Base-by-base conservation (phyloP, 1,140 invertebrate species). In the Diachasma alloeum region DNA sequence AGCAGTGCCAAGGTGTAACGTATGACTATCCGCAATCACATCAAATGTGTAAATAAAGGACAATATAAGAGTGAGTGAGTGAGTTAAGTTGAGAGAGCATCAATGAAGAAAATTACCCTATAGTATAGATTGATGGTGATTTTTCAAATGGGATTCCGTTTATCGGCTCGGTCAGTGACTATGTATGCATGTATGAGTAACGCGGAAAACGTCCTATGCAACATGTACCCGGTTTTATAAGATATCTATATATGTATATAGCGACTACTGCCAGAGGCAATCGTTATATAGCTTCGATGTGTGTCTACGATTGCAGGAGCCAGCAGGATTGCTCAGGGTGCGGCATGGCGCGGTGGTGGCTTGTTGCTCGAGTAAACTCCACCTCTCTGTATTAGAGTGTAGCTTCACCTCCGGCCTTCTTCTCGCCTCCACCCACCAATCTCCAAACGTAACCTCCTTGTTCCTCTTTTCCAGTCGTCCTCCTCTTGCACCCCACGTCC, bases 351-450 rank as follows among this genome's bases (percentile, higher is more conserved):
- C 24, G 80, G 83, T 83, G 80, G 85, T 84, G 86, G 86, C 87
- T 87, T 86, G 85, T 88, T 87, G 87, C 86, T 87, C 84, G 83
- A 87, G 82, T 82, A 81, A 85, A 22, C 66, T 46, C 73, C 26
- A 46, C 19, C 66, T 24, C 68, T 68, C 31, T 8, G n/a, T 53
- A 53, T 19, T 53, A 17, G 31, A 76, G 56, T 53, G 46, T 71
- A 39, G 46, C 76, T 73, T 75, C 70, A 72, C 68, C 75, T 79
- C 68, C 74, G 66, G 31, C 67, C 77, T 46, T 74, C 77, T 79
- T 78, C 78, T 73, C 73, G 42, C 59, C 74, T 53, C 71, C 17
- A 22, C 59, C 59, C 59, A 63, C 59, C 59, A 63, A 63, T 68
- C 46, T 74, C 71, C 72, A 70, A 70, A 73, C 63, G 9, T 39